phyloP scores from a whole-genome alignment of 2,113 vertebrate species.

The Trogon surrucura region DNA sequence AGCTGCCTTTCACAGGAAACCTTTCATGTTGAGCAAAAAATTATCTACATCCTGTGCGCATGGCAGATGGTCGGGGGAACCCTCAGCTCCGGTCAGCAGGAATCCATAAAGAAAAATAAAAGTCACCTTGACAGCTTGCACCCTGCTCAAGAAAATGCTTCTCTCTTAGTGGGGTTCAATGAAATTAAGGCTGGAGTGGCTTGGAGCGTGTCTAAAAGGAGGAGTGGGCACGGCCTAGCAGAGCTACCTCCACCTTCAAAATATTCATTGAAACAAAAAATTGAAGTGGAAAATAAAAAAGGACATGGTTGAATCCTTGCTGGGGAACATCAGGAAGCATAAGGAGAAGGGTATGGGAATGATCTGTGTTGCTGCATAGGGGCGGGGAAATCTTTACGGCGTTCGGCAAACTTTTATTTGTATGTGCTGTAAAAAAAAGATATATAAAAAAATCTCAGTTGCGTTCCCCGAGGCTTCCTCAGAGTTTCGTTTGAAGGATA shows the following conservation, averaged over 20 bases:
- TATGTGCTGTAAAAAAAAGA: background rate
- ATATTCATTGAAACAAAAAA: too few species aligned
- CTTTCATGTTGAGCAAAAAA: conserved; percentile 31
- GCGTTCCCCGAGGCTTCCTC: background rate
- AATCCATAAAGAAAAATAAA: background rate
- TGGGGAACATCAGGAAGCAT: background rate
- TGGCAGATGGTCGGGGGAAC: background rate
- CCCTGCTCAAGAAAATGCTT: background rate
- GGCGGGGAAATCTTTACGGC: accelerated
- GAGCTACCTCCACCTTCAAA: background rate
- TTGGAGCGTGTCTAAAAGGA: background rate
- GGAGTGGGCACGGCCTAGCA: background rate
- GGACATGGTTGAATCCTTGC: accelerated
- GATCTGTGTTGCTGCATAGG: background rate
- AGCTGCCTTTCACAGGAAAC: background rate
- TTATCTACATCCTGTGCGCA: accelerated
- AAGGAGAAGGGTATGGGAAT: background rate
- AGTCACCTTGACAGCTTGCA: background rate
- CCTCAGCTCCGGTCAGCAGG: background rate
- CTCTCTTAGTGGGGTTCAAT: background rate
- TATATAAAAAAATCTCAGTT: background rate
- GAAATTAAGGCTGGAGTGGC: background rate
- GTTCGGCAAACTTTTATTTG: background rate
- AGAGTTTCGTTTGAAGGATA: background rate
- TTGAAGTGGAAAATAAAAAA: too few species aligned